Percentiles rank a stretch among this genome's conserved stretches.
Evolutionary conservation across 1,140 invertebrate genomes (phyloP).

Genomic region (Formica selysi): DNA sequence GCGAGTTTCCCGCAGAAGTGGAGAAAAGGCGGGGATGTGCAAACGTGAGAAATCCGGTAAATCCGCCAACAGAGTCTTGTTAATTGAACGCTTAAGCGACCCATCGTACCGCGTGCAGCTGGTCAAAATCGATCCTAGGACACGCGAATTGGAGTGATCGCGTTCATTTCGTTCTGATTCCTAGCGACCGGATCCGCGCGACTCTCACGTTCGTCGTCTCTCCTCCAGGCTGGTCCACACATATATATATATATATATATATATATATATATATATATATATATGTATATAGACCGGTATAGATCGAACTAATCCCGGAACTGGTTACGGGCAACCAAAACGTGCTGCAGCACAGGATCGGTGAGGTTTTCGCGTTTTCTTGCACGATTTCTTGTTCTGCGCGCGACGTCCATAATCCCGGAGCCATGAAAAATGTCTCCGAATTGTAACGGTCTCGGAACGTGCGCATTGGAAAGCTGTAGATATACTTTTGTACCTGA

Average conservation of each 20-base stretch:
- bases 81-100: slow-evolving; percentile 66
- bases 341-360: slow-evolving; percentile 50
- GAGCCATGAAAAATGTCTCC: slow-evolving; percentile 48
- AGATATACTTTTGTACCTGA: neutral
- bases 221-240: slow-evolving; percentile 24
- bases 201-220: slow-evolving; percentile 30
- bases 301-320: slow-evolving; percentile 53
- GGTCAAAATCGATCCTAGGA: slow-evolving; percentile 56
- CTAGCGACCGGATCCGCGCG: slow-evolving; percentile 3
- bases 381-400: slow-evolving; percentile 67
- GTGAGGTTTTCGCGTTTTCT: slow-evolving; percentile 72
- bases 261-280: neutral
- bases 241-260: neutral
- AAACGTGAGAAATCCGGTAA: slow-evolving; percentile 62
- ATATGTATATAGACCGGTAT: slow-evolving; percentile 2
- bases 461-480: slow-evolving; percentile 25
- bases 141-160: slow-evolving; percentile 35
- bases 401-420: slow-evolving; percentile 31
- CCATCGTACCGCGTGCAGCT: slow-evolving; percentile 41
- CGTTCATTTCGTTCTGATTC: slow-evolving; percentile 31
- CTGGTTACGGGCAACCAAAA: slow-evolving; percentile 60
- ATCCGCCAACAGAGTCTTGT: slow-evolving; percentile 60
- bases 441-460: slow-evolving; percentile 49
- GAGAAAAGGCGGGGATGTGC: slow-evolving; percentile 26
- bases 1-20: slow-evolving; percentile 3